Conservation (phyloP, 2,113 vertebrate species). For the Cyphotilapia sp. region DNA sequence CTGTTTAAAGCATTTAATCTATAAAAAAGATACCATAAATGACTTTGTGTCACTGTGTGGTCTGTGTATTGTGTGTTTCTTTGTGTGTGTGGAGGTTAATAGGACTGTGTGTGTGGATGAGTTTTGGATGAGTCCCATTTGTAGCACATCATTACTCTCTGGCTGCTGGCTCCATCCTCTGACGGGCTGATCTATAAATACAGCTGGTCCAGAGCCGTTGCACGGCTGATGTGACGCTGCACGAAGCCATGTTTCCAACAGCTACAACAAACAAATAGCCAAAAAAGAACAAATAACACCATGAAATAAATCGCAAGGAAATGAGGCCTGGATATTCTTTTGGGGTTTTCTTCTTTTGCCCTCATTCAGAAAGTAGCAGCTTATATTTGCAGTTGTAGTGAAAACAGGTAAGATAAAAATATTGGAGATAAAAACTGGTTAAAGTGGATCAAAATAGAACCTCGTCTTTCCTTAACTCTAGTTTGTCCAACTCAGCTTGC, state of each 20-base stretch:
- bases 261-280: not conserved
- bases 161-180: conserved; percentile 22
- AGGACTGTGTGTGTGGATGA: conserved; percentile 7
- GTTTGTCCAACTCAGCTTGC: not conserved
- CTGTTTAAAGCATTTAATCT: not conserved
- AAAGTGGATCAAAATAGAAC: not conserved
- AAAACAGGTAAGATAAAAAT: not conserved
- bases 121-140: conserved; percentile 55
- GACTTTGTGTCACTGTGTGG: not conserved
- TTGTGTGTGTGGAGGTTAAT: conserved; percentile 12
- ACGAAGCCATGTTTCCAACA: not conserved
- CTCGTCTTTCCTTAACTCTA: not conserved
- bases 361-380: not conserved
- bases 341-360: not conserved
- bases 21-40: not conserved
- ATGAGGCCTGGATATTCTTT: not conserved
- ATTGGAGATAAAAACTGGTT: not conserved
- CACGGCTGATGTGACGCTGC: not conserved
- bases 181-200: conserved; percentile 49
- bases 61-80: not conserved
- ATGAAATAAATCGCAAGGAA: not conserved
- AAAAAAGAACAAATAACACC: not conserved
- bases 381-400: not conserved
- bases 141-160: conserved; percentile 42
- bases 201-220: not conserved